These are phyloP conservation scores for Dryoscopus gambensis DNA, from an alignment of 2,113 vertebrate species.

Conservation along the genomic window DNA sequence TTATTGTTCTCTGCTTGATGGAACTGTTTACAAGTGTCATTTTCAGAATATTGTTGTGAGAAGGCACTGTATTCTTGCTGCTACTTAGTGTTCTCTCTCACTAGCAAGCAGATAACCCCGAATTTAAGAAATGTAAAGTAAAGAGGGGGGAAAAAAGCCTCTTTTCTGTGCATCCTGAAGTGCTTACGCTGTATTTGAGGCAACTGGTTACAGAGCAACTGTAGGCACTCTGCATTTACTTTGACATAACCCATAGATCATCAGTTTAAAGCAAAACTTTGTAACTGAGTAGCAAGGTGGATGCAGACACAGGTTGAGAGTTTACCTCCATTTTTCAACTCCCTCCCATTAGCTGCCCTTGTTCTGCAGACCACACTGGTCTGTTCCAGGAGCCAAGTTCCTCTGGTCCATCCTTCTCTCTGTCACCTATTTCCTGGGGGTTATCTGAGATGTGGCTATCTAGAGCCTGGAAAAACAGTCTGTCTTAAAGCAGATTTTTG, in stretches of 20 bases:
- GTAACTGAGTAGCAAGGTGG: background rate
- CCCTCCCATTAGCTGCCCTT: background rate
- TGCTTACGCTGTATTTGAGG: background rate
- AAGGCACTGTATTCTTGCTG: background rate
- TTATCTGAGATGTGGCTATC: background rate
- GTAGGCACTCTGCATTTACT: background rate
- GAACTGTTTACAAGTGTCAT: conserved; percentile 45
- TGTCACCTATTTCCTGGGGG: background rate
- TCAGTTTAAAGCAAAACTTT: background rate
- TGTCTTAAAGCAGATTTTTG: background rate
- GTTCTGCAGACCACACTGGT: background rate
- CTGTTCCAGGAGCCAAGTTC: background rate
- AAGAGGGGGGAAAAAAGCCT: rapidly evolving
- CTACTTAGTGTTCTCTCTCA: background rate
- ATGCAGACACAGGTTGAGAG: background rate
- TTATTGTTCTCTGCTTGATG: conserved; percentile 26
- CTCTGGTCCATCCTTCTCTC: background rate
- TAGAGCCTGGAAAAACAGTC: background rate
- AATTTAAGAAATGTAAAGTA: background rate
- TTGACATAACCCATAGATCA: background rate
- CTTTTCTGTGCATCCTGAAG: background rate
- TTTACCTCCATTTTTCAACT: background rate
- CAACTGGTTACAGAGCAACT: background rate
- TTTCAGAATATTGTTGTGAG: background rate
- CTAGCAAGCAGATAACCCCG: background rate